Evolutionary conservation across 92 coral and sea anemone genomes (phyloP).

Genomic region (Bergia sp.): DNA sequence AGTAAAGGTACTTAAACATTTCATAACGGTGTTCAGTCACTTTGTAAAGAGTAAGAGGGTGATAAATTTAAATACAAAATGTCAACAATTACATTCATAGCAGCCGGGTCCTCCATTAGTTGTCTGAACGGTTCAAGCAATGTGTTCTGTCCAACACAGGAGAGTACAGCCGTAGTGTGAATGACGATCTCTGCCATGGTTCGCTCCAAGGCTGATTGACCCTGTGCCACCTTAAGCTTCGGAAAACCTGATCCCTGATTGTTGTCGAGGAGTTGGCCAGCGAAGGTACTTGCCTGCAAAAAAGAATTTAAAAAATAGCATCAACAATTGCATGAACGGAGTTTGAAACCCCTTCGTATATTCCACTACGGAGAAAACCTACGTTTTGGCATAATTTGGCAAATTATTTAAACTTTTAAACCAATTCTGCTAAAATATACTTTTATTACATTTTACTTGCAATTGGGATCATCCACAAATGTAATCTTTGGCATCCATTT

Average conservation of each 20-base stretch:
- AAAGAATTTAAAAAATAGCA: not conserved
- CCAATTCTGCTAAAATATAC: too few species aligned
- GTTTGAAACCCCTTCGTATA: too few species aligned
- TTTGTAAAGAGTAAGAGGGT: too few species aligned
- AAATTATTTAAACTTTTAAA: too few species aligned
- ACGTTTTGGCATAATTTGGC: too few species aligned
- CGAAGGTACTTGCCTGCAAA: slow-evolving; percentile 57
- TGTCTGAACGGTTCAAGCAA: slow-evolving; percentile 64
- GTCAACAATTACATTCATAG: slow-evolving; percentile 56
- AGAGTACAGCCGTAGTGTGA: slow-evolving; percentile 66
- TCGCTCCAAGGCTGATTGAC: slow-evolving; percentile 58
- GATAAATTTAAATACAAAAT: too few species aligned
- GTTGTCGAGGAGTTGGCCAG: slow-evolving; percentile 67
- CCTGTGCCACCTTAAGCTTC: slow-evolving; percentile 55
- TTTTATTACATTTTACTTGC: too few species aligned
- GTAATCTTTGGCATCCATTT: not conserved
- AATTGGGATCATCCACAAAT: not conserved
- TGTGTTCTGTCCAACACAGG: slow-evolving; percentile 56
- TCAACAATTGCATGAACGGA: not conserved
- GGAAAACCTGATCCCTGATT: slow-evolving; percentile 63
- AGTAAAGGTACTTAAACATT: too few species aligned
- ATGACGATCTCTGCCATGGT: slow-evolving; percentile 68
- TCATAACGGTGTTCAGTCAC: too few species aligned
- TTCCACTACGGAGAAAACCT: too few species aligned
- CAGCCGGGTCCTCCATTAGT: slow-evolving; percentile 47